Evolutionary conservation across 1,140 invertebrate genomes (phyloP), one percentile per base, ranked within the genome.

Genomic region (Polypedilum vanderplanki): DNA sequence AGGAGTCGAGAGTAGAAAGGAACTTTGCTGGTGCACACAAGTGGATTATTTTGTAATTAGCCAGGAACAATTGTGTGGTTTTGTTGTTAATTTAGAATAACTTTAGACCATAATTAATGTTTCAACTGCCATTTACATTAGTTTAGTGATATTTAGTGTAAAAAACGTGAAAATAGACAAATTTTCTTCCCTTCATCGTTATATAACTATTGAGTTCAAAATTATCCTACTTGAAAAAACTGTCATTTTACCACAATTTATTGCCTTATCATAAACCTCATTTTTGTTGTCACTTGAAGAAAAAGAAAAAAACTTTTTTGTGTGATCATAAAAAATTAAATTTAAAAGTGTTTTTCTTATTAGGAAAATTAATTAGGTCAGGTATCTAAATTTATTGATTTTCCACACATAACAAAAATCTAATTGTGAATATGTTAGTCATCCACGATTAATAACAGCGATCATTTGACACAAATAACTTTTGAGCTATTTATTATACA

Each of bases 361-460:
- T 57, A 3, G n/a, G 46, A 57, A 57, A 12, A 57, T 57, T 57
- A 57, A 57, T 57, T 57, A 57, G 46, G 46, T 57, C 46, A 57
- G 46, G 46, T 57, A 57, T 57, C n/a, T 57, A n/a, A 12, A 57
- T 57, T 12, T 57, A 57, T 57, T n/a, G 46, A 57, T 57, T 57
- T 57, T 57, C 15, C 41, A 46, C 15, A 12, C 41, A 41, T 41
- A 33, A 33, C 24, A 33, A 3, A 33, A 33, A 33, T 3, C 24
- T 33, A 33, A 33, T 46, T 57, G 12, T 57, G 8, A n/a, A 57
- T 46, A 57, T 57, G 46, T n/a, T 57, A 57, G 15, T 12, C 12
- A 57, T 57, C n/a, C 46, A 57, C 15, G n/a, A 57, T n/a, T 57
- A 57, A n/a, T 57, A 12, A 15, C 4, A 4, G 10, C n/a, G 4